These are phyloP conservation scores for Anableps anableps DNA, from an alignment of 2,797 vertebrate species.

Conservation along the genomic window DNA sequence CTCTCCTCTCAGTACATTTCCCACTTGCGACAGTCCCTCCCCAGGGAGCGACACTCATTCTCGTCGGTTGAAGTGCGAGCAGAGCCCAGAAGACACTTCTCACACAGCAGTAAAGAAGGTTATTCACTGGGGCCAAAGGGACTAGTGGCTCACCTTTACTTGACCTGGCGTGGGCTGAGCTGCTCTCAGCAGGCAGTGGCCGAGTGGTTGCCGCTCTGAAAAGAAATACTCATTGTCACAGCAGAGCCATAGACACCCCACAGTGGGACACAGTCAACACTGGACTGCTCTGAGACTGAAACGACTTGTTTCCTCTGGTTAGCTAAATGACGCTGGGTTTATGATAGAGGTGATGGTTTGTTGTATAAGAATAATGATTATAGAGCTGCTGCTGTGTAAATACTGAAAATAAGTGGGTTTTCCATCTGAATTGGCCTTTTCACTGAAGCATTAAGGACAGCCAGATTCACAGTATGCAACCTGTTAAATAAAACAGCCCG, in stretches of 20 bases:
- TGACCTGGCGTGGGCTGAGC: constrained; percentile 81
- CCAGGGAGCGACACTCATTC: constrained; percentile 85
- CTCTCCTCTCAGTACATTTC: constrained; percentile 58
- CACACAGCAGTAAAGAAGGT: constrained; percentile 61
- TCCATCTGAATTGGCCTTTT: not conserved
- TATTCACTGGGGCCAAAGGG: constrained; percentile 58
- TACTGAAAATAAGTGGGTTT: not conserved
- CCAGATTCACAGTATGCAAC: constrained; percentile 4
- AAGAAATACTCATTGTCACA: constrained; percentile 40
- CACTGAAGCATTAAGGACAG: constrained; percentile 14
- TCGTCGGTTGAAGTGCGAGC: constrained; percentile 76
- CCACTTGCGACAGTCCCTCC: constrained; percentile 81
- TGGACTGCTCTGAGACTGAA: constrained; percentile 31
- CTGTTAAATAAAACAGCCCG: constrained; percentile 11
- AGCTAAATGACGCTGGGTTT: constrained; percentile 31
- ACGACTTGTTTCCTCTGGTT: constrained; percentile 26
- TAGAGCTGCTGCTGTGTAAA: constrained; percentile 13
- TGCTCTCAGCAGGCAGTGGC: constrained; percentile 67
- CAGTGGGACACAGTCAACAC: constrained; percentile 20
- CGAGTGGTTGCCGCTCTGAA: constrained; percentile 18
- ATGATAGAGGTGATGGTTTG: constrained; percentile 27
- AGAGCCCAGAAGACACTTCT: constrained; percentile 76
- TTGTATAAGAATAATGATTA: constrained; percentile 34
- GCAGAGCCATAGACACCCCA: constrained; percentile 17
- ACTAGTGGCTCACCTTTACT: constrained; percentile 79